Base-by-base conservation (phyloP, 2,888 invertebrate species). In the Aproaerema taeniolella region DNA sequence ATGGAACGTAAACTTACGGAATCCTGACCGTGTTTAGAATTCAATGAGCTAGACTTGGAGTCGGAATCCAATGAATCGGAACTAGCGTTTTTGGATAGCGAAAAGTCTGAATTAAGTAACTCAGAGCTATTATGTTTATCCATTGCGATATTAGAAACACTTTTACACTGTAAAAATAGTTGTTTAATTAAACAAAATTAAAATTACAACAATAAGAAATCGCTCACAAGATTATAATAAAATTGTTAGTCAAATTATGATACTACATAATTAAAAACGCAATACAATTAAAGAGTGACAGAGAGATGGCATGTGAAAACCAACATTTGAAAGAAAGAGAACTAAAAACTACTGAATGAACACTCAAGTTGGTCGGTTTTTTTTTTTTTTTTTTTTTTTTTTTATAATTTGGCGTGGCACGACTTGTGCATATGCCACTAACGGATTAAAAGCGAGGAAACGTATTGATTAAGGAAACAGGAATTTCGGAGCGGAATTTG, bases 41-140 rank as follows among this genome's bases (percentile, higher is more conserved):
- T 94, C 63, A 94, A 88, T 52, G 94, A 94, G 78, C 93, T 94
- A 45, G 95, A 93, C 85, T 95, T 95, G 30, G 95, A 94, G 69
- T 95, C 95, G 0, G 93, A 93, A 70, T 93, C 92, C 61, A 94
- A 85, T 5, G 94, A 94, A 74, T 95, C 95, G 36, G 92, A 91
- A 70, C 93, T 93, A 36, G 93, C 91, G 79, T 93, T 92, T 82
- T 94, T 93, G 7, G 91, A 91, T 55, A 89, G 75, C 31, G 87
- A 89, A 64, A 88, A 89, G 49, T 92, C 92, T 45, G 90, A 86
- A 61, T 88, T 91, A 46, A 91, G 63, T 48, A 92, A 71, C 61
- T 92, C 92, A 2, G 90, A 85, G 68, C 91, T 92, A 50, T 88
- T 89, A 50, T 89, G 88, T 69, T 91, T 92, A 61, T 91, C 91